Evolutionary conservation across 2,888 invertebrate species (phyloP).

Genomic region (Ditylenchus weischeri): DNA sequence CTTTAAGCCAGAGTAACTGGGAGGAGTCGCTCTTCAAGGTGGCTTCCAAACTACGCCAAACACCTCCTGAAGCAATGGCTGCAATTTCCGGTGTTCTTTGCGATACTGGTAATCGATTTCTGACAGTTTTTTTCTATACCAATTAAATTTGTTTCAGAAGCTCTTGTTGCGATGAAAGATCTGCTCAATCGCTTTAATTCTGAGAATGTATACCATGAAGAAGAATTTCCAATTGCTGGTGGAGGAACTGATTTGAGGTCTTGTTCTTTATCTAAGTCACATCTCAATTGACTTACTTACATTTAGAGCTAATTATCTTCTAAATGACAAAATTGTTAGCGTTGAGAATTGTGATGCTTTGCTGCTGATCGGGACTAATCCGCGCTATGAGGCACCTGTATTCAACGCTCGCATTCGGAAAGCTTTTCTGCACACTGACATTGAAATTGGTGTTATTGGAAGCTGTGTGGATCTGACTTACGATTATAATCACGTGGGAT

Average conservation of each 20-base stretch:
- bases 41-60: conserved; percentile 69
- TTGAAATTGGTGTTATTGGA: conserved; percentile 79
- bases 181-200: conserved; percentile 80
- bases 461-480: conserved; percentile 87
- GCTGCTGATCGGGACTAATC: conserved; percentile 89
- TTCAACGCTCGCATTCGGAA: conserved; percentile 92
- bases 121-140: not conserved
- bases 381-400: conserved; percentile 91
- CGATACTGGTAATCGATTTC: conserved; percentile 44
- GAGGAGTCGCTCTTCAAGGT: conserved; percentile 81
- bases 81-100: conserved; percentile 78
- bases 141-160: conserved; percentile 39
- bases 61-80: conserved; percentile 72
- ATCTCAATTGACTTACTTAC: not conserved
- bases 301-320: conserved; percentile 77
- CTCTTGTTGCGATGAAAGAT: conserved; percentile 86
- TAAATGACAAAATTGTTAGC: conserved; percentile 83
- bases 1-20: conserved; percentile 69
- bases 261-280: not conserved
- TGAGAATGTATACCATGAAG: conserved; percentile 83
- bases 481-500: conserved; percentile 83
- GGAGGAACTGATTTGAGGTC: conserved; percentile 60
- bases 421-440: conserved; percentile 87
- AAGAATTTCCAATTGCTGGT: conserved; percentile 71
- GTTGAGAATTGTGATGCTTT: conserved; percentile 90